A percentile compares a stretch with the other conserved stretches of the same genome.
phyloP scores from a whole-genome alignment of 2,888 invertebrate genomes.

The Caenorhabditis macrosperma region DNA sequence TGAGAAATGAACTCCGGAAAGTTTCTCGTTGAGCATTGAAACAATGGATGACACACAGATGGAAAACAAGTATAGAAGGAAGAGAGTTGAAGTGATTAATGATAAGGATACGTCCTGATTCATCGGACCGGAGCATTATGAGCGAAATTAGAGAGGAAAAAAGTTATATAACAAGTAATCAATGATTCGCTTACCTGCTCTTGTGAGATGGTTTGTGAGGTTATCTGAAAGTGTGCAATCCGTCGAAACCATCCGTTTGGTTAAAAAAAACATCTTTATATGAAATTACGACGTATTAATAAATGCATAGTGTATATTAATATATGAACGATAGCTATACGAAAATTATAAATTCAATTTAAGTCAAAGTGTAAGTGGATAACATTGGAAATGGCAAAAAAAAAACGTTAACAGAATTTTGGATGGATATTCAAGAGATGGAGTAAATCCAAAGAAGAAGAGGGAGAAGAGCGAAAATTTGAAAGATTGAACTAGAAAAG shows the following conservation, averaged over 20 bases:
- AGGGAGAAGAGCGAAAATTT: neutral
- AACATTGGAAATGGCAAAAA: neutral
- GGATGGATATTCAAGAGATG: neutral
- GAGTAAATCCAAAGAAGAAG: neutral
- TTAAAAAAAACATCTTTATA: slow-evolving; percentile 14
- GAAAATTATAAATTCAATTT: neutral
- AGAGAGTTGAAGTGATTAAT: neutral
- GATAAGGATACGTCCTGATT: neutral
- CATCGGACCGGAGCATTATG: too few species aligned
- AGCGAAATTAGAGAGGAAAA: too few species aligned
- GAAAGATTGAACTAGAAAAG: neutral
- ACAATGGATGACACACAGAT: too few species aligned
- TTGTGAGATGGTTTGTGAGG: neutral
- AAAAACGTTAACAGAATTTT: neutral
- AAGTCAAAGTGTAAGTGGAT: neutral
- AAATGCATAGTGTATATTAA: neutral
- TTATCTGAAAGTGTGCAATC: neutral
- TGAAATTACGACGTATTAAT: neutral
- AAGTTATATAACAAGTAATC: too few species aligned
- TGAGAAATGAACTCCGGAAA: too few species aligned
- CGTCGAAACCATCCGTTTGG: neutral
- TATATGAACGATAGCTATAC: too few species aligned
- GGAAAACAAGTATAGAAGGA: neutral
- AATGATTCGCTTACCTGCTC: neutral
- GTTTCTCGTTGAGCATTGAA: too few species aligned